Evolutionary conservation across 2,797 vertebrate species (phyloP), one percentile per base, ranked within the genome.

Genomic region (Sebastes melanostomus): DNA sequence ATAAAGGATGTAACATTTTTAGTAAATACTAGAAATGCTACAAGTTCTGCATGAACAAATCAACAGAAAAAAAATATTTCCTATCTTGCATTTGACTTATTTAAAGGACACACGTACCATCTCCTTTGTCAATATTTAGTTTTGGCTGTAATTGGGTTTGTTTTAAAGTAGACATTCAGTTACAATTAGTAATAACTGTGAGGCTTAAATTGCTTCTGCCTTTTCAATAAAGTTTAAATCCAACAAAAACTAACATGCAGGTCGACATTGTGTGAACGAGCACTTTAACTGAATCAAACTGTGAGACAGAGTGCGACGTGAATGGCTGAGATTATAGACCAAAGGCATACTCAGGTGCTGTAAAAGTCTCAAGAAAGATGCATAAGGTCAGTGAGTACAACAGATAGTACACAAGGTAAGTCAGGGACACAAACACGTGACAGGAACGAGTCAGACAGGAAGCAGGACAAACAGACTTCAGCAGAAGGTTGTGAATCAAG

Each of bases 321-420:
- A 81, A 69, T 69, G 29, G 32, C 55, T 69, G 20, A 50, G 24
- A 34, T 70, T n/a, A 74, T n/a, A 74, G 27, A 56, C 34, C 27
- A 63, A 59, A 63, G 46, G 60, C 46, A 52, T 11, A 50, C 36
- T 60, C 32, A 77, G 59, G 66, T 46, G 52, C 42, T 79, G 46
- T 62, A 27, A 80, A 66, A 61, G 22, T 65, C 27, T 38, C 36
- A 18, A 0, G 24, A 16, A 18, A 0, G 24, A 16, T 60, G 46
- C 72, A 60, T 72, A 86, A 79, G 80, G 77, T 75, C 81, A 63
- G 58, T 74, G 62, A 75, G 84, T 73, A 76, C 46, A 83, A 58
- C 52, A 65, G 34, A 59, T 61, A 76, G n/a, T 52, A 32, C 66
- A 61, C 50, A 32, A 61, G 46, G 82, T 55, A 59, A 71, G 70